These are phyloP conservation scores for Nyctibius bracteatus DNA, from an alignment of 2,113 vertebrate genomes.

Conservation along the genomic window DNA sequence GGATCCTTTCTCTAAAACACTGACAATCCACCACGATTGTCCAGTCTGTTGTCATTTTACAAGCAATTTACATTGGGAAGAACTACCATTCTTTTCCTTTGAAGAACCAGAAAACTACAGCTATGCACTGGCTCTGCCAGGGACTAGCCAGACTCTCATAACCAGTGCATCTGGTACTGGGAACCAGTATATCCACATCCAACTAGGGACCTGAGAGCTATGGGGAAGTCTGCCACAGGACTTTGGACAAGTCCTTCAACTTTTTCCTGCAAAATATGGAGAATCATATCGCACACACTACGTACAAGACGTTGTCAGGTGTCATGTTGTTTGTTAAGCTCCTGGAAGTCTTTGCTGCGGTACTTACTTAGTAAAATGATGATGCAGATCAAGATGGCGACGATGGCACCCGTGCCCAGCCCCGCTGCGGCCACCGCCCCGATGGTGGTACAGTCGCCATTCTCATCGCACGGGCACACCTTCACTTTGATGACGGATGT, in stretches of 20 bases:
- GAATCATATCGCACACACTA: not conserved
- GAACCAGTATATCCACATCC: not conserved
- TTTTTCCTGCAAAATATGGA: not conserved
- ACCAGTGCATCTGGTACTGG: not conserved
- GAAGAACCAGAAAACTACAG: not conserved
- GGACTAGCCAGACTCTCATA: not conserved
- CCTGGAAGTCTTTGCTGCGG: not conserved
- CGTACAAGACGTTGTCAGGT: not conserved
- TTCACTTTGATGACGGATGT: constrained; percentile 92
- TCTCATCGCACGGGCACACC: constrained; percentile 92
- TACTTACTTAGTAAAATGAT: constrained; percentile 90
- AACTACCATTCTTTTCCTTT: not conserved
- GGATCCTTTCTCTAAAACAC: not conserved
- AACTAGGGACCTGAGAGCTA: not conserved
- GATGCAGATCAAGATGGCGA: constrained; percentile 93
- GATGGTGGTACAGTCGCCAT: constrained; percentile 89
- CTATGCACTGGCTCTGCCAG: not conserved
- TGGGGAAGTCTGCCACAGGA: not conserved
- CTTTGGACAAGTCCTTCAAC: not conserved
- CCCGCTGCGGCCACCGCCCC: constrained; percentile 88
- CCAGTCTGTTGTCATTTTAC: not conserved
- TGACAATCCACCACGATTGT: not conserved
- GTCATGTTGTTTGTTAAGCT: not conserved
- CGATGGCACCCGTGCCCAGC: constrained; percentile 92
- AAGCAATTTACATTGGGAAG: not conserved